Evolutionary conservation across 2,113 vertebrate genomes (phyloP).

Genomic region (human): GRCh38 chr5:6420001-6420500

Average conservation of each 20-base stretch:
- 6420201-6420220: neutral
- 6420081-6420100: fast-evolving
- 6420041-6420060: neutral
- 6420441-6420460: neutral
- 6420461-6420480: neutral
- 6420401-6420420: neutral
- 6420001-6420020: fast-evolving
- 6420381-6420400: neutral
- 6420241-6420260: fast-evolving
- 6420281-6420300: neutral
- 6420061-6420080: no score
- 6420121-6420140: fast-evolving
- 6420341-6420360: neutral
- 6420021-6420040: fast-evolving
- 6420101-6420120: neutral
- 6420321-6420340: neutral
- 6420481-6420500: neutral
- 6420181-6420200: fast-evolving
- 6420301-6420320: neutral
- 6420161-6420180: neutral
- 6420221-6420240: no score
- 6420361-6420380: neutral
- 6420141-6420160: neutral
- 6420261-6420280: fast-evolving
- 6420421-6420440: neutral